These are phyloP conservation scores for Myrmecophaga tridactyla DNA, from an alignment of 2,113 vertebrate species.

Conservation along the genomic window DNA sequence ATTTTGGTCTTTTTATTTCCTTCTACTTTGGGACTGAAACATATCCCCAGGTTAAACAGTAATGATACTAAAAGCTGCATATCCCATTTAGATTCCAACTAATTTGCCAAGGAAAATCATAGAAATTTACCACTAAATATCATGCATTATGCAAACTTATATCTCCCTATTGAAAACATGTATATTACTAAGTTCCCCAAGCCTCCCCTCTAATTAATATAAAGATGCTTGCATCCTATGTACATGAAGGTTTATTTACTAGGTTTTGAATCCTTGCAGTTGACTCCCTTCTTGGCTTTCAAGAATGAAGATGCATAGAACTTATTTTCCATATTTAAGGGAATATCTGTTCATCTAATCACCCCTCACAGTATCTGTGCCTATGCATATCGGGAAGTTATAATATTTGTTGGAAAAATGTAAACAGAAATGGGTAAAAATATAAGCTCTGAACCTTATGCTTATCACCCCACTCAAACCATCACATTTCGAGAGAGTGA, in stretches of 20 bases:
- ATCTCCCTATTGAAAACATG: neutral
- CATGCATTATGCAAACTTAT: neutral
- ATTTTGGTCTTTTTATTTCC: neutral
- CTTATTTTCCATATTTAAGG: neutral
- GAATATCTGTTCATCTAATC: neutral
- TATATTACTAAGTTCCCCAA: neutral
- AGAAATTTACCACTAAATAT: neutral
- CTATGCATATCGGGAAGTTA: neutral
- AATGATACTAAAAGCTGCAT: neutral
- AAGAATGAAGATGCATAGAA: slow-evolving; percentile 21
- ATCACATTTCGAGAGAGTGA: neutral
- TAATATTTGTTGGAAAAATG: neutral
- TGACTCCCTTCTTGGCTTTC: neutral
- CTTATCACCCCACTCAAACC: neutral
- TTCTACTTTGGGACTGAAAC: neutral
- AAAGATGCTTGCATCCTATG: neutral
- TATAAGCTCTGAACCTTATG: neutral
- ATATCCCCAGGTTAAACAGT: neutral
- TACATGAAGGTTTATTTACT: neutral
- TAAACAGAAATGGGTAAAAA: slow-evolving; percentile 14
- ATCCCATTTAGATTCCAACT: neutral
- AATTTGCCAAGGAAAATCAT: neutral
- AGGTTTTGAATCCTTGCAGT: neutral
- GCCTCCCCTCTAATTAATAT: neutral
- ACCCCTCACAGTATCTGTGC: neutral